phyloP scores from a whole-genome alignment of 2,888 invertebrate species.

The Brenthis hecate region DNA sequence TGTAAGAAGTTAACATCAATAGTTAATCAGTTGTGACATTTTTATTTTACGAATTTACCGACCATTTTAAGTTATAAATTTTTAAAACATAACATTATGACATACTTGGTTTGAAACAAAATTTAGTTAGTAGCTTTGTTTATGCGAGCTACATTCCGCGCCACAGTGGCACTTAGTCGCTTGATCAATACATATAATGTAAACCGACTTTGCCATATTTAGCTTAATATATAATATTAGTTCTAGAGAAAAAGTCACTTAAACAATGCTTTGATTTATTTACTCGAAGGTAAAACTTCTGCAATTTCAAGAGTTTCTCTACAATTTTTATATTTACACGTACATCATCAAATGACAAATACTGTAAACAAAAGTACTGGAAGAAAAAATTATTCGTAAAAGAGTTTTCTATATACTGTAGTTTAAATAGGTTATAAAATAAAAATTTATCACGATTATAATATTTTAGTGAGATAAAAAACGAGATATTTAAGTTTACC shows the following conservation, averaged over 20 bases:
- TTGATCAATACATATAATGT: constrained; percentile 14
- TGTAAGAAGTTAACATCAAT: no score
- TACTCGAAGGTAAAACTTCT: background rate
- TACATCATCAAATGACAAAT: no score
- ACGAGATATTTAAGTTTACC: constrained; percentile 12
- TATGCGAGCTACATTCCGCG: constrained; percentile 73
- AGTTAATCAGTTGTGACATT: no score
- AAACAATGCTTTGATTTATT: background rate
- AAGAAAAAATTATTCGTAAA: constrained; percentile 1
- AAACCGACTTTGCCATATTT: constrained; percentile 30
- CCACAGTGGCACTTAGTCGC: constrained; percentile 60
- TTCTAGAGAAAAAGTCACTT: constrained; percentile 5
- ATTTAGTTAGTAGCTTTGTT: constrained; percentile 11
- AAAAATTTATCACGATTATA: constrained; percentile 12
- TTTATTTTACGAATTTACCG: no score
- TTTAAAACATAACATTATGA: background rate
- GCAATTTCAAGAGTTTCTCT: no score
- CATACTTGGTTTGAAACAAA: constrained; percentile 2
- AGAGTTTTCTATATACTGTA: background rate
- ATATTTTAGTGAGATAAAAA: constrained; percentile 8
- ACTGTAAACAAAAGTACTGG: background rate
- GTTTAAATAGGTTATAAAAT: background rate
- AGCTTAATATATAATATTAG: constrained; percentile 15
- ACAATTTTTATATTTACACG: no score
- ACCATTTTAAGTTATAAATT: background rate